These are phyloP conservation scores for Lymantria dispar DNA, from an alignment of 2,888 invertebrate genomes.

Conservation along the genomic window DNA sequence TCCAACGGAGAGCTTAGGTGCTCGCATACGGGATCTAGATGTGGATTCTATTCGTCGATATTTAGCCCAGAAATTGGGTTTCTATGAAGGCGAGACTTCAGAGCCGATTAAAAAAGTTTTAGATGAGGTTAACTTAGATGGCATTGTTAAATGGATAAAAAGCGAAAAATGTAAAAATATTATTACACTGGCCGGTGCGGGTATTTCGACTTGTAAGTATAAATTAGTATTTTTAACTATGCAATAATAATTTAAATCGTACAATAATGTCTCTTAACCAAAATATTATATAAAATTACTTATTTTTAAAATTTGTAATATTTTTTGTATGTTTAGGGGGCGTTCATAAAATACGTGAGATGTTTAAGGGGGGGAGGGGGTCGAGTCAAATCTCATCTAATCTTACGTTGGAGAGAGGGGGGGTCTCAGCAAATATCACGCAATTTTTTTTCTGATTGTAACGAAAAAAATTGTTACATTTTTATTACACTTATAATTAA, in stretches of 20 bases:
- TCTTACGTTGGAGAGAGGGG: too few species aligned
- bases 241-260: neutral
- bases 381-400: too few species aligned
- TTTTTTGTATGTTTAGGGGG: neutral
- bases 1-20: constrained; percentile 56
- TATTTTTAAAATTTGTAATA: neutral
- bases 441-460: too few species aligned
- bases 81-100: constrained; percentile 72
- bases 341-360: too few species aligned
- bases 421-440: too few species aligned
- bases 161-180: constrained; percentile 90
- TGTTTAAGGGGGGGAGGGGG: too few species aligned
- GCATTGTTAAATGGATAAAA: constrained; percentile 90
- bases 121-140: constrained; percentile 87
- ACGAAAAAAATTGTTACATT: too few species aligned
- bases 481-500: too few species aligned
- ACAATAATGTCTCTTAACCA: neutral
- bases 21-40: constrained; percentile 71
- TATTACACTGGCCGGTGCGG: constrained; percentile 97
- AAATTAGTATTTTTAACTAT: neutral
- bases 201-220: constrained; percentile 95
- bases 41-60: constrained; percentile 85
- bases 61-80: constrained; percentile 84
- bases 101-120: constrained; percentile 76
- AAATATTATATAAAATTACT: neutral